Evolutionary conservation across 2,888 invertebrate genomes (phyloP), one percentile per base, ranked within the genome.

Genomic region (Sclerodermus sp.): DNA sequence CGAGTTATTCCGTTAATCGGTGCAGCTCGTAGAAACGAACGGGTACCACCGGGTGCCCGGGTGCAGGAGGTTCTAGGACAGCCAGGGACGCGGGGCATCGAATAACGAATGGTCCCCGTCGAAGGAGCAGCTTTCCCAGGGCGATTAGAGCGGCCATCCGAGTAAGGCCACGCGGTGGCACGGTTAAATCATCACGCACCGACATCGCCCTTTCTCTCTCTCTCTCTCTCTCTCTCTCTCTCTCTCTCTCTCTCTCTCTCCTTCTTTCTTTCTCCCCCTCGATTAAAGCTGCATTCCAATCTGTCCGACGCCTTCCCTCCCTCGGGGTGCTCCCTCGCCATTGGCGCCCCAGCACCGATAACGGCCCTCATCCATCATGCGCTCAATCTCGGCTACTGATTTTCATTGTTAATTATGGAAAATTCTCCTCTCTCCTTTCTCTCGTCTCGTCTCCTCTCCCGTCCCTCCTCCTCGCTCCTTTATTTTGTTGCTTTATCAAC

Each of bases 121-220:
- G 51, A 14, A 51, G 42, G 32, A 51, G 32, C 32, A 38, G 50
- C 44, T 55, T 50, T 57, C 56, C 55, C 56, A 57, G 56, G 56
- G 46, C 48, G 56, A 57, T 57, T 57, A 57, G 43, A 46, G 55
- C n/a, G 45, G 29, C 47, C 29, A 31, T 39, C 36, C 42, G 53
- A 47, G 45, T 45, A 54, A 43, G 43, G 49, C 39, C 49, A 31
- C 51, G 16, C 45, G 37, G 45, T 52, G 48, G 41, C 47, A 37
- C 17, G 37, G 36, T 50, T 50, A 42, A 42, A 56, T 50, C 58
- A 58, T 58, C 56, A 55, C 52, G 47, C 53, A 23, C n/a, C 30
- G 12, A 34, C 15, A 1, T 17, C 9, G 10, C 16, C 12, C 42
- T 15, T 12, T 13, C 4, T 6, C 39, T 17, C 30, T 42, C 17